phyloP scores from a whole-genome alignment of 1,140 invertebrate species.

The Drosophila nebulosa region DNA sequence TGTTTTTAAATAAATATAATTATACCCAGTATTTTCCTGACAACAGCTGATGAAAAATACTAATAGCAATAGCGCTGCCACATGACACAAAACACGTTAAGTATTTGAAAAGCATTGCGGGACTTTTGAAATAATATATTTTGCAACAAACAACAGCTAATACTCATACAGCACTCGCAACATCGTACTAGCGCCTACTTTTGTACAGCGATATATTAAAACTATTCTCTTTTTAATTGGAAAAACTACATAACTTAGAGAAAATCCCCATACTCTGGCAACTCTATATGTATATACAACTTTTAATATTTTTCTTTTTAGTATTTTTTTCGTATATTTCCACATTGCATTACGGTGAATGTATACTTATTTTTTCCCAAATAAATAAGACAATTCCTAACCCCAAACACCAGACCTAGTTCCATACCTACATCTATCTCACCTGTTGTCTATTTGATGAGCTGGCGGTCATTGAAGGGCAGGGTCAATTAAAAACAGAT shows the following conservation, averaged over 20 bases:
- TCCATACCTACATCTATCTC: neutral
- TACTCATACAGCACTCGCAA: no score
- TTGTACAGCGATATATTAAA: no score
- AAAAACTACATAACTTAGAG: neutral
- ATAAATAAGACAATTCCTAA: neutral
- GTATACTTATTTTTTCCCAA: neutral
- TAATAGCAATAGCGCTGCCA: no score
- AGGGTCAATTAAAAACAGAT: neutral
- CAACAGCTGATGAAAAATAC: no score
- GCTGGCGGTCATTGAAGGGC: neutral
- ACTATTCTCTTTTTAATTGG: neutral
- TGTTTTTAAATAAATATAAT: no score
- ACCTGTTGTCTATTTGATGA: neutral
- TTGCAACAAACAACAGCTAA: no score
- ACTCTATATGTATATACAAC: neutral
- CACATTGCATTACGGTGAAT: neutral
- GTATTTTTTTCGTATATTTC: neutral
- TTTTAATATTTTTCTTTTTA: neutral
- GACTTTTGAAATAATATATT: no score
- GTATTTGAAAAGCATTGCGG: no score
- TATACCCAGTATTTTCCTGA: no score
- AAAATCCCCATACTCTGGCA: neutral
- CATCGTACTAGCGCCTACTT: no score
- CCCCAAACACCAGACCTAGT: neutral
- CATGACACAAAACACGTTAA: no score